A percentile compares a stretch with the other conserved stretches of the same genome.
phyloP scores from a whole-genome alignment of 1,140 invertebrate genomes.

The Solenopsis fugax region DNA sequence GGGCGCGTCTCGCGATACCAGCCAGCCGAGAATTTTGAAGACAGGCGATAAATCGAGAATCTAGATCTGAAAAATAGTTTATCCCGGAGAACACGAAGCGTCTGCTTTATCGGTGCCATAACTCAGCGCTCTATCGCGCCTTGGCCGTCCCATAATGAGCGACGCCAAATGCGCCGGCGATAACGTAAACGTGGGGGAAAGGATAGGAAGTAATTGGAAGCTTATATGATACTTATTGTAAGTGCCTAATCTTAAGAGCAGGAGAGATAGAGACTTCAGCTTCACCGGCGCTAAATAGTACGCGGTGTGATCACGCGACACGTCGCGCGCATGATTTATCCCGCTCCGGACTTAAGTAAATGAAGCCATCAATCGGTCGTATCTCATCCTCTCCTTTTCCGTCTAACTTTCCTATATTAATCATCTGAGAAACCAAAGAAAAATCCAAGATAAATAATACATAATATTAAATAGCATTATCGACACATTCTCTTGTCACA shows the following conservation, averaged over 20 bases:
- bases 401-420: slow-evolving; percentile 35
- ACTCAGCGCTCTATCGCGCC: slow-evolving; percentile 75
- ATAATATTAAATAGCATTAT: slow-evolving; percentile 9
- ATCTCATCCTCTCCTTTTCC: slow-evolving; percentile 11
- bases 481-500: slow-evolving; percentile 2
- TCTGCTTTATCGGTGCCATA: slow-evolving; percentile 75
- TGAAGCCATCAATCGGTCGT: slow-evolving; percentile 43
- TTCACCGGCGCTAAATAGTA: slow-evolving; percentile 26
- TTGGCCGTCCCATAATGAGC: slow-evolving; percentile 69
- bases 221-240: slow-evolving; percentile 63
- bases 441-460: neutral
- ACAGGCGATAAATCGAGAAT: slow-evolving; percentile 34
- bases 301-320: slow-evolving; percentile 30
- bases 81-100: slow-evolving; percentile 50
- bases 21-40: slow-evolving; percentile 31
- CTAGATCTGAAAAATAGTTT: slow-evolving; percentile 66
- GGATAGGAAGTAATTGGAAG: slow-evolving; percentile 75
- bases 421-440: slow-evolving; percentile 27
- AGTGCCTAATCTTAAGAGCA: slow-evolving; percentile 47
- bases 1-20: neutral
- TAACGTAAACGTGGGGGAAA: slow-evolving; percentile 69
- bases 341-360: slow-evolving; percentile 24
- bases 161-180: slow-evolving; percentile 69
- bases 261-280: neutral
- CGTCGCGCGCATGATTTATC: slow-evolving; percentile 43